Evolutionary conservation across 2,888 invertebrate genomes (phyloP).

Genomic region (Stenolophus ochropezus): DNA sequence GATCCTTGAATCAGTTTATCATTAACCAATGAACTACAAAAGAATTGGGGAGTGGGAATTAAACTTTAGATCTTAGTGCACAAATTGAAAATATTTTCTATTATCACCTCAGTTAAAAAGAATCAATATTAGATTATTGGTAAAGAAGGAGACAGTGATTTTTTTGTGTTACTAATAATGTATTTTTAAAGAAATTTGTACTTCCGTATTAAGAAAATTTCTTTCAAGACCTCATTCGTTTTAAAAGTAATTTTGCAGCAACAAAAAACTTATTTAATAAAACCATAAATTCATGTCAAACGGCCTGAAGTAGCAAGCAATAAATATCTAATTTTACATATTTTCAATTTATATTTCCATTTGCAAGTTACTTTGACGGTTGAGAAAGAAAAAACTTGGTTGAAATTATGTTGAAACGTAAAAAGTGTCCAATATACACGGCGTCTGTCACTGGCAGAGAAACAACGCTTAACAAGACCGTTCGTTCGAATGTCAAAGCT

Average conservation of each 20-base stretch:
- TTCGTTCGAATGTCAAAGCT: conserved; percentile 53
- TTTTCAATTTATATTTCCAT: conserved; percentile 47
- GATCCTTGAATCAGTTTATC: no score
- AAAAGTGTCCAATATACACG: conserved; percentile 45
- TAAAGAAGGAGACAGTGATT: no score
- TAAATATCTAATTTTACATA: conserved; percentile 29
- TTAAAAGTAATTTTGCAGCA: background rate
- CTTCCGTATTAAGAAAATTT: background rate
- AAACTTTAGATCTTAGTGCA: no score
- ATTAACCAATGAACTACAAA: no score
- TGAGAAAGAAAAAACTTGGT: conserved; percentile 24
- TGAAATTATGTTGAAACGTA: conserved; percentile 44
- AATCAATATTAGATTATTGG: no score
- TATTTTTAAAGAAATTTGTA: background rate
- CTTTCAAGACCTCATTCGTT: background rate
- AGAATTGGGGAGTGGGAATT: no score
- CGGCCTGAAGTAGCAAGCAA: background rate
- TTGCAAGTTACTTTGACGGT: conserved; percentile 28
- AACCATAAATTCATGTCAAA: conserved; percentile 7
- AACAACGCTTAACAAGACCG: conserved; percentile 51
- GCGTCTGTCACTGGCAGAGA: conserved; percentile 37
- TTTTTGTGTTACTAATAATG: background rate
- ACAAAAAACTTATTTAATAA: conserved; percentile 23
- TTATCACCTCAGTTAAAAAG: no score
- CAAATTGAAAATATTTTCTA: no score